Evolutionary conservation across 2,888 invertebrate genomes (phyloP).

Genomic region (Folsomia manolachei): DNA sequence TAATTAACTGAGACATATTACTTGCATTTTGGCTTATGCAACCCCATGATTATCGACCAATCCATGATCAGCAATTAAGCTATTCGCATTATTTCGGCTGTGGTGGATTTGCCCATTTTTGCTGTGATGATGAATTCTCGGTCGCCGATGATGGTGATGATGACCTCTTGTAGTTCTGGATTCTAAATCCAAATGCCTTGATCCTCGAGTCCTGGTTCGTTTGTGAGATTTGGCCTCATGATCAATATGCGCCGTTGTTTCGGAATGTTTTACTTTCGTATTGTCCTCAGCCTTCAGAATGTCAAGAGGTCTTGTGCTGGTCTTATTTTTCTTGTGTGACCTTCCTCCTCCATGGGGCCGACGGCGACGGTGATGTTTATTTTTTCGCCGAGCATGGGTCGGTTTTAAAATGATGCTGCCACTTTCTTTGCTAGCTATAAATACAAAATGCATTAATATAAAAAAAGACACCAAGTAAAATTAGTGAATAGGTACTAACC

Average conservation of each 20-base stretch:
- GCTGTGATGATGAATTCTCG: background rate
- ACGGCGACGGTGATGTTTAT: background rate
- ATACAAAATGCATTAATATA: too few species aligned
- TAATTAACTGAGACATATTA: too few species aligned
- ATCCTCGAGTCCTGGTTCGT: background rate
- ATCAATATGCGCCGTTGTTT: background rate
- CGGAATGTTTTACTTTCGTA: background rate
- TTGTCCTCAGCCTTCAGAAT: conserved; percentile 9
- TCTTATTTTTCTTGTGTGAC: background rate
- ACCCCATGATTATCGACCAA: background rate
- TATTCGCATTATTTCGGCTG: too few species aligned
- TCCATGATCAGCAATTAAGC: too few species aligned
- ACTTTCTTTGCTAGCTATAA: background rate
- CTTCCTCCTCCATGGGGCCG: background rate
- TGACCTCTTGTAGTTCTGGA: too few species aligned
- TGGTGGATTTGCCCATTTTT: too few species aligned
- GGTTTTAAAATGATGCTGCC: background rate
- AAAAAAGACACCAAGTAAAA: too few species aligned
- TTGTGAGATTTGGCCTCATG: background rate
- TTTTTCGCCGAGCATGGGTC: background rate
- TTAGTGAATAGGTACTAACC: background rate
- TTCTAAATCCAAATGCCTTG: conserved; percentile 12
- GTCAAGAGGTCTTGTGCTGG: background rate
- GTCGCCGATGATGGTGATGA: conserved; percentile 4
- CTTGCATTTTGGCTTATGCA: background rate